Evolutionary conservation across 2,113 vertebrate genomes (phyloP).

Genomic region (Chiloscyllium plagiosum): DNA sequence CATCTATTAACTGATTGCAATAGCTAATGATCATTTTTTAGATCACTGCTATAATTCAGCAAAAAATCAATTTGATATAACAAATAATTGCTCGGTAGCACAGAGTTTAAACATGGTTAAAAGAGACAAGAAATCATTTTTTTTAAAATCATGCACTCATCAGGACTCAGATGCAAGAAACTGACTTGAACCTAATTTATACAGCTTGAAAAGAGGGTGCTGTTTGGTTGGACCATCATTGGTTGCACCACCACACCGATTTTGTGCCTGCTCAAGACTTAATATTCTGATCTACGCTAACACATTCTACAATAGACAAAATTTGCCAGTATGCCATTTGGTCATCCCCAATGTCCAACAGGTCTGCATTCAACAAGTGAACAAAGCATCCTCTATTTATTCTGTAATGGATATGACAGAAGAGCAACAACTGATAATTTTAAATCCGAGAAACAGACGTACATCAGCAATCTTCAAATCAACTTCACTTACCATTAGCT

Average conservation of each 20-base stretch:
- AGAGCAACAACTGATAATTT: neutral
- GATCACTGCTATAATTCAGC: neutral
- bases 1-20: neutral
- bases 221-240: too few relatives aligned
- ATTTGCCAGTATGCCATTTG: neutral
- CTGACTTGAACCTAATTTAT: too few relatives aligned
- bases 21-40: neutral
- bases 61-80: neutral
- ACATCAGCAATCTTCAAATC: neutral
- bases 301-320: neutral
- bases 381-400: neutral
- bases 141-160: too few relatives aligned
- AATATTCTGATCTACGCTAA: neutral
- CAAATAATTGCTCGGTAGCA: neutral
- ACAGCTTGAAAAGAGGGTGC: too few relatives aligned
- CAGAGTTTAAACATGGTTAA: too few relatives aligned
- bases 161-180: too few relatives aligned
- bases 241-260: neutral
- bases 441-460: neutral
- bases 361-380: neutral
- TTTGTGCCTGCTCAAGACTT: too few relatives aligned
- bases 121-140: too few relatives aligned
- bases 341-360: neutral
- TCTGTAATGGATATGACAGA: neutral
- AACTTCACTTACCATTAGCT: constrained; percentile 70